Evolutionary conservation across 2,888 invertebrate genomes (phyloP).

Genomic region (Leucoma salicis): DNA sequence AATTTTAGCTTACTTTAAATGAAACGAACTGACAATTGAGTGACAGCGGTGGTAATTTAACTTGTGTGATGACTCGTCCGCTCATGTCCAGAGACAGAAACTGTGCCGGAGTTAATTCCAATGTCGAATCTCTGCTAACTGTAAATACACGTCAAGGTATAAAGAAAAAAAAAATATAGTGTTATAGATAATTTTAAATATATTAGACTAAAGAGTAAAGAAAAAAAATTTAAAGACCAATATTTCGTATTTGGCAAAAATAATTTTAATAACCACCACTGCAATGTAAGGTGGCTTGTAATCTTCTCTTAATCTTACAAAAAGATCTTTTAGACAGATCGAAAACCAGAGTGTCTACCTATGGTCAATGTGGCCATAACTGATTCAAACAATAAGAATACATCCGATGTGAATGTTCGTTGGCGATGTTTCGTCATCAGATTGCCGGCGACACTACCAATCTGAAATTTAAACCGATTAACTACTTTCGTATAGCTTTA

Average conservation of each 20-base stretch:
- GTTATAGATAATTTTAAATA: neutral
- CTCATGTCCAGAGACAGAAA: constrained; percentile 57
- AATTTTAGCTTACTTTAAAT: constrained; percentile 42
- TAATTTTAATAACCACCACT: no score
- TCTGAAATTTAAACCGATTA: no score
- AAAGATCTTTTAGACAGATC: no score
- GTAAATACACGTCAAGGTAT: constrained; percentile 4
- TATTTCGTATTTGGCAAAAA: no score
- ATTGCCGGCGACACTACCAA: constrained; percentile 85
- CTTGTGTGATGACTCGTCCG: constrained; percentile 47
- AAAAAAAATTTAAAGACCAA: no score
- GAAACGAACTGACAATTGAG: constrained; percentile 47
- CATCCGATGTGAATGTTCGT: constrained; percentile 85
- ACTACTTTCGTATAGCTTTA: no score
- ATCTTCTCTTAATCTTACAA: no score
- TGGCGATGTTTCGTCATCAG: constrained; percentile 84
- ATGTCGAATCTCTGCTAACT: constrained; percentile 31
- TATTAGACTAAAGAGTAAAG: no score
- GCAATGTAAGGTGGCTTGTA: no score
- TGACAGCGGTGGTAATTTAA: constrained; percentile 57
- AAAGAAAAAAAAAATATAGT: neutral
- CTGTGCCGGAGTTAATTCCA: constrained; percentile 50
- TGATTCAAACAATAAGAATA: constrained; percentile 82
- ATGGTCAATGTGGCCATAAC: constrained; percentile 77
- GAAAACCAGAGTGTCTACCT: no score